phyloP scores from a whole-genome alignment of 2,888 invertebrate species.

The Nematopogon swammerdamellus region DNA sequence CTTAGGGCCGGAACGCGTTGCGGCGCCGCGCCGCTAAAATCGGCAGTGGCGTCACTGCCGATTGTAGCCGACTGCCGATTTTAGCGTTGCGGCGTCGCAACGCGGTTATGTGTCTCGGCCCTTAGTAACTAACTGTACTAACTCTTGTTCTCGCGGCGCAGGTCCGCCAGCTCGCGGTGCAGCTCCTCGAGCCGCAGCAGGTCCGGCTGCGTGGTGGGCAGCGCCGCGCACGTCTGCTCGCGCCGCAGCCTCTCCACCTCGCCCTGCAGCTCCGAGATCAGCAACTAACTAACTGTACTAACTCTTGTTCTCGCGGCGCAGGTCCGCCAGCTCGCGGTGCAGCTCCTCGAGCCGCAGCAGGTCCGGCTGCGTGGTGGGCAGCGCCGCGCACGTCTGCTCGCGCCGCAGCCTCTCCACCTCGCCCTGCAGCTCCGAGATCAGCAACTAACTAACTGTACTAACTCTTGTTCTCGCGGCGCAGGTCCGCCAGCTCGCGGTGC shows the following conservation, averaged over 20 bases:
- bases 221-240: slow-evolving; percentile 34
- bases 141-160: slow-evolving; percentile 77
- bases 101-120: too few relatives aligned
- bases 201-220: slow-evolving; percentile 55
- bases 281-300: slow-evolving; percentile 20
- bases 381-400: slow-evolving; percentile 34
- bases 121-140: too few relatives aligned
- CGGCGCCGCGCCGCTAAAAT: too few relatives aligned
- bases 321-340: slow-evolving; percentile 66
- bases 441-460: slow-evolving; percentile 15
- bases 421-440: slow-evolving; percentile 49
- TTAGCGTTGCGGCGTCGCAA: too few relatives aligned
- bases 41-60: too few relatives aligned
- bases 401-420: slow-evolving; percentile 65
- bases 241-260: slow-evolving; percentile 65
- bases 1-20: too few relatives aligned
- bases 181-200: slow-evolving; percentile 73
- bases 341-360: slow-evolving; percentile 73
- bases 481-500: slow-evolving; percentile 66
- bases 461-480: slow-evolving; percentile 77
- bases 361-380: slow-evolving; percentile 55
- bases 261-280: slow-evolving; percentile 49
- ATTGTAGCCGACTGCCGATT: too few relatives aligned
- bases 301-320: slow-evolving; percentile 77
- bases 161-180: slow-evolving; percentile 66